A percentile compares a stretch with the other conserved stretches of the same genome.
Evolutionary conservation across 2,113 vertebrate species (phyloP).

Genomic region (Struthio camelus): DNA sequence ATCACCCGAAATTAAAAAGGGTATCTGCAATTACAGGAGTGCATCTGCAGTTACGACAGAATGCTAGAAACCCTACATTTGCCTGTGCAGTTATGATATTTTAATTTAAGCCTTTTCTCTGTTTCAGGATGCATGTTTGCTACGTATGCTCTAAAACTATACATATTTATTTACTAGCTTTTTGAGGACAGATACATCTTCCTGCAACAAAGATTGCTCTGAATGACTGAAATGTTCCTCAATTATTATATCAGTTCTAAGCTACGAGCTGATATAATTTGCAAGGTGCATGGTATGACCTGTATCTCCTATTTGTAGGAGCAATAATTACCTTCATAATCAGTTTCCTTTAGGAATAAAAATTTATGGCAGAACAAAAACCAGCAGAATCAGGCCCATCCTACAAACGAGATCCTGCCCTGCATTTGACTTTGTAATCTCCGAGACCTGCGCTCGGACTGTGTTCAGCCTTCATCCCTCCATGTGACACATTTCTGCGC

Average conservation of each 20-base stretch:
- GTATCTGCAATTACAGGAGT: neutral
- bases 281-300: neutral
- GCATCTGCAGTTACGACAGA: neutral
- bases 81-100: constrained; percentile 12
- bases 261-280: constrained; percentile 1
- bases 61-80: neutral
- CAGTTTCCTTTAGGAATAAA: neutral
- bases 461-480: neutral
- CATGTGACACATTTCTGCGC: neutral
- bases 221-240: neutral
- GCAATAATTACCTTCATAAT: neutral
- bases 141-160: neutral
- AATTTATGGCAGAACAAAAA: neutral
- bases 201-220: neutral
- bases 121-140: neutral
- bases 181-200: neutral
- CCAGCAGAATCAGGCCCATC: neutral
- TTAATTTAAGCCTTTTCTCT: constrained; percentile 25
- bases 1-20: neutral
- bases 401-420: neutral
- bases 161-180: neutral
- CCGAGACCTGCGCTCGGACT: neutral
- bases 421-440: neutral
- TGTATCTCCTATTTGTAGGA: neutral
- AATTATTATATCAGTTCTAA: neutral